Conservation (phyloP, 2,888 invertebrate species). For the Plusia festucae region DNA sequence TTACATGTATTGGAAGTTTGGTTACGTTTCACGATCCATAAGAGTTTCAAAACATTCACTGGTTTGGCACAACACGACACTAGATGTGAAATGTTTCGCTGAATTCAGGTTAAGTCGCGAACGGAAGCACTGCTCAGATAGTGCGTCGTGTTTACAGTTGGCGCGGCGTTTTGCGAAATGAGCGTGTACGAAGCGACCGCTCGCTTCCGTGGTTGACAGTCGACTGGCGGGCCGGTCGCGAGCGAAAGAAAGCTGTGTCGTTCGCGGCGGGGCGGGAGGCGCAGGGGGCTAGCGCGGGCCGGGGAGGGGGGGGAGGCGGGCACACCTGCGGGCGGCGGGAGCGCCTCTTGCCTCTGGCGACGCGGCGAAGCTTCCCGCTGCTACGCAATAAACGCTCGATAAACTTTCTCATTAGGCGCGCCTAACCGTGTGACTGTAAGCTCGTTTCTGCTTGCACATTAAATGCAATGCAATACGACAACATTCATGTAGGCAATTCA, state of each 20-base stretch:
- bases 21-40: constrained; percentile 76
- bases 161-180: constrained; percentile 75
- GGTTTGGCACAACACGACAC: constrained; percentile 87
- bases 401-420: constrained; percentile 89
- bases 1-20: constrained; percentile 83
- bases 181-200: constrained; percentile 64
- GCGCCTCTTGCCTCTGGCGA: constrained; percentile 76
- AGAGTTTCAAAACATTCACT: constrained; percentile 74
- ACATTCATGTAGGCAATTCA: constrained; percentile 76
- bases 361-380: constrained; percentile 85
- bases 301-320: constrained; percentile 68
- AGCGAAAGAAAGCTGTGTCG: constrained; percentile 74
- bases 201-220: constrained; percentile 82
- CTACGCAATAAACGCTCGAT: constrained; percentile 90
- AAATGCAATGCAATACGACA: constrained; percentile 81
- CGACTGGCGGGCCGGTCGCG: constrained; percentile 77
- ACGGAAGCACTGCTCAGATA: constrained; percentile 82
- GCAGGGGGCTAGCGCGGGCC: constrained; percentile 65
- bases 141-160: constrained; percentile 88
- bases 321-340: constrained; percentile 84
- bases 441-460: constrained; percentile 84
- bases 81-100: constrained; percentile 70
- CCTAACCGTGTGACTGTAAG: constrained; percentile 88
- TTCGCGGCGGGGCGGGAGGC: constrained; percentile 71
- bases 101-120: constrained; percentile 82